Conservation (phyloP, 2,888 invertebrate genomes). For the Apodemia duryi region DNA sequence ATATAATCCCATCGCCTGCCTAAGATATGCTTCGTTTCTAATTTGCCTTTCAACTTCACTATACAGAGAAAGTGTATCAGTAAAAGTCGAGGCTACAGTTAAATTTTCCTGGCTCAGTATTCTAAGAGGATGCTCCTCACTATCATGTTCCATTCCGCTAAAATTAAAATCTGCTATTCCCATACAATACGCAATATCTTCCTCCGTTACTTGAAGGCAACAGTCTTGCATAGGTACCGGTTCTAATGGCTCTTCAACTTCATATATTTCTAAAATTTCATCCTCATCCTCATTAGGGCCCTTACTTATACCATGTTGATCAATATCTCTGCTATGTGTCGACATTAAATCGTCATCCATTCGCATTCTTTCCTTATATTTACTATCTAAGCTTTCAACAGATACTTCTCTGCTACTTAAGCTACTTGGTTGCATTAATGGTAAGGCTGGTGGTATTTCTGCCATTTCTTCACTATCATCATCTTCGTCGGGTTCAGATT, state of each 20-base stretch:
- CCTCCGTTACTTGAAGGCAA: conserved; percentile 94
- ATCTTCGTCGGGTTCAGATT: conserved; percentile 81
- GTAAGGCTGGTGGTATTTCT: conserved; percentile 89
- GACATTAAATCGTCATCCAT: conserved; percentile 78
- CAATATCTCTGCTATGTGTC: conserved; percentile 76
- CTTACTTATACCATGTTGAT: conserved; percentile 70
- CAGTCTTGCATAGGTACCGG: conserved; percentile 92
- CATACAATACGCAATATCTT: conserved; percentile 94
- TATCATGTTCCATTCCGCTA: conserved; percentile 84
- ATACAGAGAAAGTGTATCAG: conserved; percentile 84
- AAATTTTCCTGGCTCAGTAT: conserved; percentile 95
- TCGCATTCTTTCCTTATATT: conserved; percentile 85
- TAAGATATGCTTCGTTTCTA: conserved; percentile 80
- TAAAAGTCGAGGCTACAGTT: conserved; percentile 93
- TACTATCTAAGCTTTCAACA: conserved; percentile 88
- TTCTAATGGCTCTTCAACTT: conserved; percentile 88
- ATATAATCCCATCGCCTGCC: conserved; percentile 77
- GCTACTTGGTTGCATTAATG: conserved; percentile 84
- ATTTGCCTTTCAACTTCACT: conserved; percentile 84
- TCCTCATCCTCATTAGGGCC: conserved; percentile 77
- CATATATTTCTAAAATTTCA: conserved; percentile 88
- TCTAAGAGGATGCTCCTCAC: conserved; percentile 90
- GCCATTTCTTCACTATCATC: conserved; percentile 90
- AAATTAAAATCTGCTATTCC: conserved; percentile 84
- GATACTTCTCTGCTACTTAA: conserved; percentile 90